Evolutionary conservation across 2,113 vertebrate species (phyloP).

Genomic region (Formicarius rufipectus): DNA sequence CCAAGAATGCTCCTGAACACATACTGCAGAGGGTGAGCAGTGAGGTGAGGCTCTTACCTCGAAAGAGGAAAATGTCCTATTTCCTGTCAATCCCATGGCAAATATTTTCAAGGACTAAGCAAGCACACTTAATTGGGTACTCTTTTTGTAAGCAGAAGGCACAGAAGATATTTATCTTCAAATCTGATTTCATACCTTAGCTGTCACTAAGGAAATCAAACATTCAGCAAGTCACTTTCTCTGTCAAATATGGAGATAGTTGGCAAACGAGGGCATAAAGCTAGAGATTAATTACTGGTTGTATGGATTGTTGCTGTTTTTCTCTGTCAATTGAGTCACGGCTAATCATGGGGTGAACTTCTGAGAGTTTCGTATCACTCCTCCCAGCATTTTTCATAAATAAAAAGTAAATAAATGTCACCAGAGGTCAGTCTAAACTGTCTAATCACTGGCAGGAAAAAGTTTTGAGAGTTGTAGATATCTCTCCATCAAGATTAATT

Average conservation of each 20-base stretch:
- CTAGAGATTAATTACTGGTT: constrained; percentile 60
- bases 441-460: neutral
- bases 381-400: constrained; percentile 12
- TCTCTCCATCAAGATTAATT: neutral
- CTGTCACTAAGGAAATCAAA: constrained; percentile 62
- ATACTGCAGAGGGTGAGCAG: neutral
- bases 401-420: neutral
- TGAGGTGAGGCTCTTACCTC: neutral
- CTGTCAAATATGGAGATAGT: constrained; percentile 67
- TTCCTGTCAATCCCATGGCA: constrained; percentile 37
- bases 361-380: constrained; percentile 46
- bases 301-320: constrained; percentile 61
- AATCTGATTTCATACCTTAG: constrained; percentile 69
- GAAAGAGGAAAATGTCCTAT: neutral
- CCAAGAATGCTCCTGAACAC: neutral
- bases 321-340: constrained; percentile 61
- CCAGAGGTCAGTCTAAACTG: neutral
- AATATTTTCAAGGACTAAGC: constrained; percentile 56
- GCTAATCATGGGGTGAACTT: constrained; percentile 60
- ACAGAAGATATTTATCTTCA: constrained; percentile 59
- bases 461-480: neutral
- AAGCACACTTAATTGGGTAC: constrained; percentile 65
- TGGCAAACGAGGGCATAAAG: constrained; percentile 70
- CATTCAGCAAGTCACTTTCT: constrained; percentile 64
- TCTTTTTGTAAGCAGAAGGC: constrained; percentile 52